phyloP scores from a whole-genome alignment of 2,113 vertebrate genomes.

The Lethenteron camtschaticum region DNA sequence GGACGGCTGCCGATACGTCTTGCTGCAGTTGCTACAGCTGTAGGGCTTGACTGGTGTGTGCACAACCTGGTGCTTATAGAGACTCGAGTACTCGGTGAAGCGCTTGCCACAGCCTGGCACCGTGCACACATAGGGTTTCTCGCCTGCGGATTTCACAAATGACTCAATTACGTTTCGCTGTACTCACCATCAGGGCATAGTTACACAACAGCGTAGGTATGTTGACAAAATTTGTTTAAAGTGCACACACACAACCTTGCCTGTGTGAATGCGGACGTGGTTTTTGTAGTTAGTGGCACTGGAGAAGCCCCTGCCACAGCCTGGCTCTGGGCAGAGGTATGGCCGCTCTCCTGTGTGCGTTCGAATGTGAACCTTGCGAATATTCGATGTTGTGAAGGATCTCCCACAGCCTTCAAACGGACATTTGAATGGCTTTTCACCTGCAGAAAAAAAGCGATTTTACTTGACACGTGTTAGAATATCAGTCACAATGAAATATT shows the following conservation, averaged over 20 bases:
- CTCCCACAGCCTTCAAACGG: conserved; percentile 81
- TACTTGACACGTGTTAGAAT: no score
- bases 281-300: conserved; percentile 99
- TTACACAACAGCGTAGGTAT: conserved; percentile 6
- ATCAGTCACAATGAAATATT: no score
- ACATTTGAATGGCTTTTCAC: conserved; percentile 92
- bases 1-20: conserved; percentile 96
- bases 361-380: conserved; percentile 91
- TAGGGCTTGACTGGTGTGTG: conserved; percentile 97
- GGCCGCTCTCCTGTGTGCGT: conserved; percentile 93
- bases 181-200: no score
- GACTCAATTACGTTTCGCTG: not conserved
- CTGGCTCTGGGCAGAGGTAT: conserved; percentile 90
- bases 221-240: not conserved
- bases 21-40: conserved; percentile 95
- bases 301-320: conserved; percentile 82
- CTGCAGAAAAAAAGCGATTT: conserved; percentile 19
- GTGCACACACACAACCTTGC: conserved; percentile 21
- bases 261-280: conserved; percentile 96
- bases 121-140: conserved; percentile 97
- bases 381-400: conserved; percentile 96
- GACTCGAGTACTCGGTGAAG: conserved; percentile 96
- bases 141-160: conserved; percentile 27
- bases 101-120: conserved; percentile 94
- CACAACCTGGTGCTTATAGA: conserved; percentile 96